These are phyloP conservation scores for Xestia rhomboidea DNA, from an alignment of 2,888 invertebrate genomes.

Conservation along the genomic window DNA sequence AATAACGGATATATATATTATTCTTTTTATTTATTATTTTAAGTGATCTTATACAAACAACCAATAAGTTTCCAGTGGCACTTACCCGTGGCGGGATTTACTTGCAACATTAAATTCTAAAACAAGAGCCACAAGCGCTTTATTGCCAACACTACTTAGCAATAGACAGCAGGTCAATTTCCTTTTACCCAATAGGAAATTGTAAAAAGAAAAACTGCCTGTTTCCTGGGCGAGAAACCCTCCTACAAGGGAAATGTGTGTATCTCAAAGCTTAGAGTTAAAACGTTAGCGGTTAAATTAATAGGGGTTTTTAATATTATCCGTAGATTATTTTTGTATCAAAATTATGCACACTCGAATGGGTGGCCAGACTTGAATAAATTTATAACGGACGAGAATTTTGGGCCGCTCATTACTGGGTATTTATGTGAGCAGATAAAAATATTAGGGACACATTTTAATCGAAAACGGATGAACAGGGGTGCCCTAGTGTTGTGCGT, in stretches of 20 bases:
- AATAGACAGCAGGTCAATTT: slow-evolving; percentile 70
- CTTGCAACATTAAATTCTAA: neutral
- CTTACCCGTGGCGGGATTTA: neutral
- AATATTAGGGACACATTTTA: slow-evolving; percentile 90
- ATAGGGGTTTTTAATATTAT: slow-evolving; percentile 84
- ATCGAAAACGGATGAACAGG: slow-evolving; percentile 88
- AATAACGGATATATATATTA: too few relatives aligned
- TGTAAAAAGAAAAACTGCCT: slow-evolving; percentile 77
- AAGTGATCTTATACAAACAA: neutral
- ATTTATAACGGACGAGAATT: slow-evolving; percentile 88
- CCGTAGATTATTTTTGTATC: slow-evolving; percentile 89
- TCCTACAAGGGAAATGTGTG: slow-evolving; percentile 62
- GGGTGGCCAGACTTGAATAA: slow-evolving; percentile 87
- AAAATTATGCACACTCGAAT: slow-evolving; percentile 90
- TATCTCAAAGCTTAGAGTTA: slow-evolving; percentile 66
- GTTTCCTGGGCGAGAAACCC: slow-evolving; percentile 80
- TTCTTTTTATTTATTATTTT: neutral
- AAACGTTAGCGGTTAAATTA: slow-evolving; percentile 77
- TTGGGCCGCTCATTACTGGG: slow-evolving; percentile 87
- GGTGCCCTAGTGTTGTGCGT: slow-evolving; percentile 66
- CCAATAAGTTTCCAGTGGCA: neutral
- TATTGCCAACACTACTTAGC: slow-evolving; percentile 32
- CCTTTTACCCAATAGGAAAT: slow-evolving; percentile 82
- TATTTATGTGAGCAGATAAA: slow-evolving; percentile 90
- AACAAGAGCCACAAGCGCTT: neutral